These are phyloP conservation scores for Chromoteleia sp. DNA, from an alignment of 2,888 invertebrate genomes.

Conservation along the genomic window DNA sequence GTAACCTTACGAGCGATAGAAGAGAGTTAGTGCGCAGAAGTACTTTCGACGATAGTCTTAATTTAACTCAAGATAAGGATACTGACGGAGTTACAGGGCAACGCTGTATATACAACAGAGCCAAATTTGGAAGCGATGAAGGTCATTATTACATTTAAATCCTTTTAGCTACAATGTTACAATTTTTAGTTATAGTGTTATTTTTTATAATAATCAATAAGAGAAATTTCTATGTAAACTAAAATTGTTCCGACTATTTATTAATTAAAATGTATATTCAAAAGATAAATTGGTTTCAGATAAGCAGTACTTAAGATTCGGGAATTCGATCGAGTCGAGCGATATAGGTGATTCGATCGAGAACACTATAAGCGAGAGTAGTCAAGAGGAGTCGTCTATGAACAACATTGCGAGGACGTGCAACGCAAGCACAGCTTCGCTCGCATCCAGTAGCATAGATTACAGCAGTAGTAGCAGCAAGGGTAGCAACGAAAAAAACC, in stretches of 20 bases:
- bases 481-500: conserved; percentile 46
- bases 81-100: conserved; percentile 49
- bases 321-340: conserved; percentile 89
- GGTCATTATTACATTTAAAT: conserved; percentile 72
- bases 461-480: conserved; percentile 86
- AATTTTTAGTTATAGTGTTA: no score
- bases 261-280: no score
- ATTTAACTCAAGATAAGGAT: conserved; percentile 72
- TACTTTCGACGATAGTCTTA: conserved; percentile 71
- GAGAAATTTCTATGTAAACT: no score
- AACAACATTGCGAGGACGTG: conserved; percentile 77
- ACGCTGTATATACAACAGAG: conserved; percentile 58
- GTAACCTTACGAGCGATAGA: conserved; percentile 41
- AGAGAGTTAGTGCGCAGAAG: conserved; percentile 62
- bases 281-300: conserved; percentile 53
- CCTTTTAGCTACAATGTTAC: no score
- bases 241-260: no score
- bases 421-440: conserved; percentile 87
- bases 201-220: background rate
- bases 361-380: conserved; percentile 87
- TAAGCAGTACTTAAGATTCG: conserved; percentile 75
- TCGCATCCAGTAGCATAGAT: conserved; percentile 88
- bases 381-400: conserved; percentile 85
- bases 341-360: conserved; percentile 87
- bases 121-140: conserved; percentile 62